A percentile compares a stretch with the other conserved stretches of the same genome.
Evolutionary conservation across 1,140 invertebrate genomes (phyloP).

Genomic region (Panagrolaimus sp.): DNA sequence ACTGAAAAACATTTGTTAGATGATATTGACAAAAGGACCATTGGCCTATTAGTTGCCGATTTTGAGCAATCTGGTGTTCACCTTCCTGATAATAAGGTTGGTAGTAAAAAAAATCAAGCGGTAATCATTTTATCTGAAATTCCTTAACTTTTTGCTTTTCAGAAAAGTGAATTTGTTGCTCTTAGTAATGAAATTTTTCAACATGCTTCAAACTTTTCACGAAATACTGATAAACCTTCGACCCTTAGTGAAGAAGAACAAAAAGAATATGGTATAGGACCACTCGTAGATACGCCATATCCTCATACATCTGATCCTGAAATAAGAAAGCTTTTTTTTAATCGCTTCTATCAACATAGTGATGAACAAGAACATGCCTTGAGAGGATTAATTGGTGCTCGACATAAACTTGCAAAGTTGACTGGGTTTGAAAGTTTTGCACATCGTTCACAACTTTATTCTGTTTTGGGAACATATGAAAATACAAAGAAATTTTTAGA

Average conservation of each 20-base stretch:
- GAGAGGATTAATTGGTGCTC: constrained; percentile 27
- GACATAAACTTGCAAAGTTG: constrained; percentile 48
- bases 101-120: not conserved
- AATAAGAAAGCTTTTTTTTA: constrained; percentile 21
- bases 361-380: constrained; percentile 41
- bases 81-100: constrained; percentile 28
- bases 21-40: constrained; percentile 27
- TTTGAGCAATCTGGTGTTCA: constrained; percentile 51
- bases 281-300: constrained; percentile 22
- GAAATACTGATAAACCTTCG: constrained; percentile 21
- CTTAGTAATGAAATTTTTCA: constrained; percentile 45
- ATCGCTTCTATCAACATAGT: constrained; percentile 31
- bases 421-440: constrained; percentile 57
- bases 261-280: not conserved
- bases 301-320: constrained; percentile 4
- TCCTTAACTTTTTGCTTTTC: constrained; percentile 23
- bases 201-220: constrained; percentile 30
- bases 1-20: constrained; percentile 31
- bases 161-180: constrained; percentile 36
- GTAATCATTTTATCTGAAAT: constrained; percentile 10
- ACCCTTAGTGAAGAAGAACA: constrained; percentile 16
- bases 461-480: constrained; percentile 50
- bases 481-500: constrained; percentile 46
- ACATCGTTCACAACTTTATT: constrained; percentile 51
- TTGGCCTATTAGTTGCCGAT: constrained; percentile 34